Base-by-base conservation (phyloP, 2,888 invertebrate species). In the Epirrhoe tristata region DNA sequence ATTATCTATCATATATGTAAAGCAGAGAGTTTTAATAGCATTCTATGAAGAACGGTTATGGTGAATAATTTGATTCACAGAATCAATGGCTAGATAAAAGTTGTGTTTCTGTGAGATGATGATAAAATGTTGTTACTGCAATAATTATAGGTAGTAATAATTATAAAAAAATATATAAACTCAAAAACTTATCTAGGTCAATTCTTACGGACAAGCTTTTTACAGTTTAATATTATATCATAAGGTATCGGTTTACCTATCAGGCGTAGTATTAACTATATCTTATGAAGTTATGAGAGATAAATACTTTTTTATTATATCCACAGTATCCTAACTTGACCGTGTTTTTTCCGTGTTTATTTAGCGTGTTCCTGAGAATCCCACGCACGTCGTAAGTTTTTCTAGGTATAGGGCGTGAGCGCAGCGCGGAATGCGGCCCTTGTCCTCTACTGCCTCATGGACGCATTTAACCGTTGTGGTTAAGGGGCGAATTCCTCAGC, bases 341-440 rank as follows among this genome's bases (percentile, higher is more conserved):
- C 67, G 64, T 58, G 67, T 74, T 72, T 70, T 46, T 64, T 84
- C 83, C 79, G 73, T 84, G 70, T 83, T 82, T 83, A 81, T 81
- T 84, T 81, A 78, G 82, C 77, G 79, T 82, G 80, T 79, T 81
- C 82, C 74, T 77, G 81, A 82, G 86, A 87, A 86, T 83, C 83
- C 82, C 81, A 82, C 82, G 81, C 81, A 75, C 77, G 80, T 73
- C 74, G 72, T 62, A 77, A 74, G 81, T 84, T 87, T 87, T 89
- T 87, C 86, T 87, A 83, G 81, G 84, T 85, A 88, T 77, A 79
- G 81, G 71, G 81, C 80, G 81, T 78, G 84, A 82, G 81, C 78
- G 77, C 80, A 82, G 78, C 74, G 69, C 63, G 81, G 87, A 85
- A 88, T 88, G 87, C 80, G 75, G 80, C 77, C 78, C 50, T 51